A percentile compares a stretch with the other conserved stretches of the same genome.
phyloP scores from a whole-genome alignment of 2,113 vertebrate species.

The Cacatua alba region DNA sequence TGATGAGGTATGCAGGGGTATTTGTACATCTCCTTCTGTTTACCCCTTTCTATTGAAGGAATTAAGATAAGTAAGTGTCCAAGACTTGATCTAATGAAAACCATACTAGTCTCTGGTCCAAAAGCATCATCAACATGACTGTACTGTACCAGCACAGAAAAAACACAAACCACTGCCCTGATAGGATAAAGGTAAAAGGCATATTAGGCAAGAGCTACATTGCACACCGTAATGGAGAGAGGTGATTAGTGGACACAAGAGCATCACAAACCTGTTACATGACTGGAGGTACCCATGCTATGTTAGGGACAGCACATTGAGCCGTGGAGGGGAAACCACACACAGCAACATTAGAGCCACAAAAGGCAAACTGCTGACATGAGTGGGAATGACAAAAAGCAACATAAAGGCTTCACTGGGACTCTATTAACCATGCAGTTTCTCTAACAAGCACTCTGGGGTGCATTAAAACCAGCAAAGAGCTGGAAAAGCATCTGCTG shows the following conservation, averaged over 20 bases:
- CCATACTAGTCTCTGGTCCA: not conserved
- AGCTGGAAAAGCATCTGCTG: not conserved
- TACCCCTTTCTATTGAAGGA: not conserved
- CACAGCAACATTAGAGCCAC: not conserved
- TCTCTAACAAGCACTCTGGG: rapidly evolving
- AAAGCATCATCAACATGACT: not conserved
- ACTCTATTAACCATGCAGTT: not conserved
- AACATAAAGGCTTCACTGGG: not conserved
- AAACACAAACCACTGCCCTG: not conserved
- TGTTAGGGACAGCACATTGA: rapidly evolving
- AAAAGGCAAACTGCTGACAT: not conserved
- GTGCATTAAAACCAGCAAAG: not conserved
- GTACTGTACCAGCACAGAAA: not conserved
- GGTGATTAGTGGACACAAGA: rapidly evolving
- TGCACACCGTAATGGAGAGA: rapidly evolving
- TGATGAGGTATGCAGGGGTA: rapidly evolving
- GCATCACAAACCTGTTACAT: rapidly evolving
- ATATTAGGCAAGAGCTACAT: no score
- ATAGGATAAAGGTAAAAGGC: not conserved
- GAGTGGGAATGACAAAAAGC: not conserved
- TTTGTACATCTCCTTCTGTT: not conserved
- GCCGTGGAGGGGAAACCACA: rapidly evolving
- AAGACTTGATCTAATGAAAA: not conserved
- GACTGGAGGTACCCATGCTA: rapidly evolving
- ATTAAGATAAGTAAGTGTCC: not conserved